Evolutionary conservation across 2,113 vertebrate genomes (phyloP).

Genomic region (Pelodiscus sinensis): DNA sequence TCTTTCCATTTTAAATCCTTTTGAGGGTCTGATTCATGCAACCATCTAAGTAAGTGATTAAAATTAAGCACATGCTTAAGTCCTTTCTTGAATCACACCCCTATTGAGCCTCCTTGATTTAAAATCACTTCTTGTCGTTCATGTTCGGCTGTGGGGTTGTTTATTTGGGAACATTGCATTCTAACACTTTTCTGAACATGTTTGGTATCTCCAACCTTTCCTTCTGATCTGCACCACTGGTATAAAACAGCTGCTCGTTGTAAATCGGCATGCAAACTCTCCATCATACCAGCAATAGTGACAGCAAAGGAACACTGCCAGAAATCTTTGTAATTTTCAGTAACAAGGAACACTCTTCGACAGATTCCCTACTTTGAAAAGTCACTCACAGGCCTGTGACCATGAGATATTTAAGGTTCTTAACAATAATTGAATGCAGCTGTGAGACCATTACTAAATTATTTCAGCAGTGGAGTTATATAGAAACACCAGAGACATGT

Average conservation of each 20-base stretch:
- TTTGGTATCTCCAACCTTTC: not conserved
- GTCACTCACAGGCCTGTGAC: not conserved
- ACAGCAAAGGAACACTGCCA: not conserved
- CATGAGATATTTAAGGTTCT: constrained; percentile 2
- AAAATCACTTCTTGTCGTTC: constrained; percentile 57
- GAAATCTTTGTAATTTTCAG: not conserved
- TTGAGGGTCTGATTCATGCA: not conserved
- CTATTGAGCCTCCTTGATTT: constrained; percentile 62
- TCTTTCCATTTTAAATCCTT: not conserved
- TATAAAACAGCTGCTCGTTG: not conserved
- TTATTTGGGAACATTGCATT: not conserved
- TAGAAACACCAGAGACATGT: constrained; percentile 26
- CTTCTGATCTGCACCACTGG: not conserved
- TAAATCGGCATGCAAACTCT: constrained; percentile 45
- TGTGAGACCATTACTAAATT: constrained; percentile 37
- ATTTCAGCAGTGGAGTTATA: constrained; percentile 31
- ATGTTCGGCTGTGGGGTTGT: not conserved
- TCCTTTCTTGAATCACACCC: constrained; percentile 57
- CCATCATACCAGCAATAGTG: not conserved
- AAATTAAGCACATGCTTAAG: constrained; percentile 50
- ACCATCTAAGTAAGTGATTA: not conserved
- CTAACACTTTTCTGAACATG: constrained; percentile 1
- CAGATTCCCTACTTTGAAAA: not conserved
- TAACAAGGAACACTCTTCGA: not conserved
- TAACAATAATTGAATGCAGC: constrained; percentile 43